A percentile compares a stretch with the other conserved stretches of the same genome.
These are phyloP conservation scores for Pteruthius melanotis DNA, from an alignment of 2,113 vertebrate genomes.

Conservation along the genomic window DNA sequence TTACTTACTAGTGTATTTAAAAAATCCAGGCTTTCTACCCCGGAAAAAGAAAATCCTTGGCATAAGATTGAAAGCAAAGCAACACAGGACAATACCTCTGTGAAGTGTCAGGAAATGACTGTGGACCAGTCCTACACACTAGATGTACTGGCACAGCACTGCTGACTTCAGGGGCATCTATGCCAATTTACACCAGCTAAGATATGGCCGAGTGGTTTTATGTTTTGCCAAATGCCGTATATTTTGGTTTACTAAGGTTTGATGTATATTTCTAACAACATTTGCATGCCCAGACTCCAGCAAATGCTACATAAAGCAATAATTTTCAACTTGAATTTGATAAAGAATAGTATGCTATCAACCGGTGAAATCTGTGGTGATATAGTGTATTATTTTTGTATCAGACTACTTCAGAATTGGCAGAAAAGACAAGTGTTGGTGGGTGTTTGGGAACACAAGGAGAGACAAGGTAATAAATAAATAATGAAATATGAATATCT, in stretches of 20 bases:
- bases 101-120: background rate
- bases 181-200: background rate
- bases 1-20: background rate
- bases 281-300: background rate
- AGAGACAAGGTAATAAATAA: background rate
- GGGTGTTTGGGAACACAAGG: background rate
- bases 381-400: background rate
- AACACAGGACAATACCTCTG: background rate
- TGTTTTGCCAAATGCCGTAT: background rate
- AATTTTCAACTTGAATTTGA: background rate
- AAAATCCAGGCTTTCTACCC: background rate
- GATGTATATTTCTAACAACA: background rate
- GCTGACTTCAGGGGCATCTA: background rate
- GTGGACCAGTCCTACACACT: background rate
- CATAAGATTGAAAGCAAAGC: background rate
- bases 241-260: background rate
- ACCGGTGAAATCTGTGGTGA: background rate
- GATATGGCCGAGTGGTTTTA: background rate
- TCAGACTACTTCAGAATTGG: background rate
- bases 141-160: background rate
- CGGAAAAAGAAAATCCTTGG: background rate
- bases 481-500: background rate
- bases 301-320: background rate
- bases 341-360: background rate
- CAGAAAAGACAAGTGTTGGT: background rate